phyloP scores from a whole-genome alignment of 2,797 vertebrate genomes.

The Alfaro cultratus region DNA sequence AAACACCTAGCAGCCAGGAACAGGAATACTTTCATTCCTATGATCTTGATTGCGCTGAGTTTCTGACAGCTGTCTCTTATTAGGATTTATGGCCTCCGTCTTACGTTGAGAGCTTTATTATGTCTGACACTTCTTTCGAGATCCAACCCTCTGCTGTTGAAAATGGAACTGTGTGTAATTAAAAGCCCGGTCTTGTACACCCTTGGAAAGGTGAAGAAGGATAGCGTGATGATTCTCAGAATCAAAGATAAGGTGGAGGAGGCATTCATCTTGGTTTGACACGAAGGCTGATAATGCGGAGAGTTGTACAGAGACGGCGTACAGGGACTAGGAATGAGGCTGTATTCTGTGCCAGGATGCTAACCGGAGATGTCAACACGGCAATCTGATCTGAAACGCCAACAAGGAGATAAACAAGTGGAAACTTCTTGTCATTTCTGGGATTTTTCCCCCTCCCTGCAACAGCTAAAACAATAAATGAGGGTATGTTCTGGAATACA shows the following conservation, averaged over 20 bases:
- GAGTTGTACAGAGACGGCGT: background rate
- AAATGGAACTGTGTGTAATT: slow-evolving; percentile 44
- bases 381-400: slow-evolving; percentile 37
- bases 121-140: slow-evolving; percentile 30
- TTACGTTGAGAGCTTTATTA: slow-evolving; percentile 18
- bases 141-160: slow-evolving; percentile 27
- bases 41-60: background rate
- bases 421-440: slow-evolving; percentile 6
- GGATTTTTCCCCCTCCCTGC: too few relatives aligned
- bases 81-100: slow-evolving; percentile 28
- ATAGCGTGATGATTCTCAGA: slow-evolving; percentile 29
- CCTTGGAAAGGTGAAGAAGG: slow-evolving; percentile 45
- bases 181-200: slow-evolving; percentile 38
- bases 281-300: slow-evolving; percentile 63
- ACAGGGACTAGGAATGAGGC: background rate
- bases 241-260: slow-evolving; percentile 58
- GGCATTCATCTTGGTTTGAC: slow-evolving; percentile 74
- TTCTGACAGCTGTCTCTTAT: slow-evolving; percentile 30
- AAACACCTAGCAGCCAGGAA: background rate
- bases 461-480: slow-evolving; percentile 2
- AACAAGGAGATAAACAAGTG: background rate
- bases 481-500: background rate
- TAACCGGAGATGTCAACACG: slow-evolving; percentile 50
- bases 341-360: slow-evolving; percentile 21
- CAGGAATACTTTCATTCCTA: background rate